phyloP scores from a whole-genome alignment of 2,888 invertebrate species.

The Drosophila emarginata region DNA sequence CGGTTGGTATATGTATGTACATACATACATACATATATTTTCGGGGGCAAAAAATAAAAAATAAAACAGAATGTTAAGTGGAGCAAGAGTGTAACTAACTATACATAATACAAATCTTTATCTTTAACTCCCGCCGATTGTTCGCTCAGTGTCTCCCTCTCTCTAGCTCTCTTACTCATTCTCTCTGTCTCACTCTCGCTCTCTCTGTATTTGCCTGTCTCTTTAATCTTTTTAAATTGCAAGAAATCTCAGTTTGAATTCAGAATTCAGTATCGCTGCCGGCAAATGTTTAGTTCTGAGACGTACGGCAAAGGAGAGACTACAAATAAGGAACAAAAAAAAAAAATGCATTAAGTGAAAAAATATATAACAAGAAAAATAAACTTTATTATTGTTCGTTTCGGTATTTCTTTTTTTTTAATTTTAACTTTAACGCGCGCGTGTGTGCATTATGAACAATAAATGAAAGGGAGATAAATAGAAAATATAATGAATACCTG shows the following conservation, averaged over 20 bases:
- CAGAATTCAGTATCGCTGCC: slow-evolving; percentile 43
- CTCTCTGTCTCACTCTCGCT: slow-evolving; percentile 8
- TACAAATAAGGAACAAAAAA: slow-evolving; percentile 15
- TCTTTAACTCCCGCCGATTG: slow-evolving; percentile 22
- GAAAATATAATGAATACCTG: slow-evolving; percentile 9
- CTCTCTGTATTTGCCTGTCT: slow-evolving; percentile 23
- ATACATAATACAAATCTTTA: slow-evolving; percentile 57
- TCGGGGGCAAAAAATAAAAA: slow-evolving; percentile 21
- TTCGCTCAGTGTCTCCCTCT: slow-evolving; percentile 5
- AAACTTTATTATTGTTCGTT: neutral
- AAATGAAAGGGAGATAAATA: slow-evolving; percentile 16
- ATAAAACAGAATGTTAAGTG: slow-evolving; percentile 30
- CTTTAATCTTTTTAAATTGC: slow-evolving; percentile 72
- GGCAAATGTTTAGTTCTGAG: slow-evolving; percentile 55
- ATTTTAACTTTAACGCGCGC: neutral
- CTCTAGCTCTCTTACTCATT: slow-evolving; percentile 22
- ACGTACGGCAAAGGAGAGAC: slow-evolving; percentile 43
- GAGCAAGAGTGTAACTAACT: slow-evolving; percentile 45
- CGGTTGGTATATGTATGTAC: slow-evolving; percentile 51
- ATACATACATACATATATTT: too few relatives aligned
- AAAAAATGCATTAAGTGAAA: slow-evolving; percentile 1
- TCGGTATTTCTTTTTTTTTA: neutral
- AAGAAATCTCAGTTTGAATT: slow-evolving; percentile 65
- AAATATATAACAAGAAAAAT: neutral
- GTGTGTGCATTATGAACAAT: neutral